phyloP scores from a whole-genome alignment of 2,797 vertebrate species.

The Pagetopsis macropterus region DNA sequence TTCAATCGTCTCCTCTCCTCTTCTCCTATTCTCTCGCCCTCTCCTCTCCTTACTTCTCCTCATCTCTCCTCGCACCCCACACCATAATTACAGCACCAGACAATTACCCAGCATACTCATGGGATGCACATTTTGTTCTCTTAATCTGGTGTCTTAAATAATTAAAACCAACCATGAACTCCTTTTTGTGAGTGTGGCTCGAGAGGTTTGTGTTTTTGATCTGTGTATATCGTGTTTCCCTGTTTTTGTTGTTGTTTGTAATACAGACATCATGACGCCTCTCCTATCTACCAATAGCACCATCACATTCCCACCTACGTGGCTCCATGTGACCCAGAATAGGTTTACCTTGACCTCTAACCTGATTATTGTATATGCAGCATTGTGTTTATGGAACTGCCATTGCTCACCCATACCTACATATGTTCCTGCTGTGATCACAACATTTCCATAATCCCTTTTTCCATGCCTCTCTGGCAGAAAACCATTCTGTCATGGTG shows the following conservation, averaged over 20 bases:
- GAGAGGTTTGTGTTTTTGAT: conserved; percentile 35
- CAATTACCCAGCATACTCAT: conserved; percentile 79
- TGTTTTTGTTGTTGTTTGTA: conserved; percentile 21
- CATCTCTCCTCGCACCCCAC: conserved; percentile 31
- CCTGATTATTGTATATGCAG: conserved; percentile 25
- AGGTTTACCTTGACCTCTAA: conserved; percentile 32
- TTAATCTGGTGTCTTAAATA: conserved; percentile 84
- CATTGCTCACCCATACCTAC: conserved; percentile 13
- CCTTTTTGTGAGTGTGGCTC: conserved; percentile 53
- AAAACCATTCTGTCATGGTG: conserved; percentile 24
- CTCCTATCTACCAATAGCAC: conserved; percentile 4
- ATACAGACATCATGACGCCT: conserved; percentile 5
- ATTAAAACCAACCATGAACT: conserved; percentile 80
- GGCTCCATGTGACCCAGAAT: conserved; percentile 16
- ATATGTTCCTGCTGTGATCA: conserved; percentile 53
- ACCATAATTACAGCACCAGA: conserved; percentile 79
- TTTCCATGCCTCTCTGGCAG: conserved; percentile 52
- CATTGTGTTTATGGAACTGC: conserved; percentile 24
- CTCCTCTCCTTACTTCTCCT: too few relatives aligned
- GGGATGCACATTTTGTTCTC: conserved; percentile 82
- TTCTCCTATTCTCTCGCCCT: too few relatives aligned
- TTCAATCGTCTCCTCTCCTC: too few relatives aligned
- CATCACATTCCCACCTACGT: neutral
- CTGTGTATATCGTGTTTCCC: neutral
- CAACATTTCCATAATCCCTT: conserved; percentile 65